Base-by-base conservation (phyloP, 2,888 invertebrate genomes). In the Stramonita haemastoma region DNA sequence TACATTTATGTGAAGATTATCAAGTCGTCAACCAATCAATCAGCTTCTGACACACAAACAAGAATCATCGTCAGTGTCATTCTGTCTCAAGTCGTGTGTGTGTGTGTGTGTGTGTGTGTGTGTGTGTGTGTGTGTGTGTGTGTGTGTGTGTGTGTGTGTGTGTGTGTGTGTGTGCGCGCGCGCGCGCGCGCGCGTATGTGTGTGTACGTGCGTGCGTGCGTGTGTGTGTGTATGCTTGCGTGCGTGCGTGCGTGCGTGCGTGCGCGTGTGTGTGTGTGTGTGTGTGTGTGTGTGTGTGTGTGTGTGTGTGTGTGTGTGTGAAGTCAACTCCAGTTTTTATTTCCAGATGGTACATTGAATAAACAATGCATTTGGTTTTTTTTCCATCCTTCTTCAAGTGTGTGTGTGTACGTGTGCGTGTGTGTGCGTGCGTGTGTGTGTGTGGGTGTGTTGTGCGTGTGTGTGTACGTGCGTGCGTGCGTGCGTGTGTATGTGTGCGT, bases 261-360 rank as follows among this genome's bases (percentile, higher is more conserved):
- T 79, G n/a, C n/a, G 79, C 19, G 79, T 79, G 22, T 79, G 79
- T n/a, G 79, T 79, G 79, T 79, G 79, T n/a, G 79, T 79, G 79
- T 79, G 79, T 79, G 79, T 79, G 79, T 79, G 79, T n/a, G 34
- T 79, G 79, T 15, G 79, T 17, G 79, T 22, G 79, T 8, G 17
- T 13, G 66, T 13, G 66, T 2, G 66, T 13, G 26, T 13, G 66
- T 66, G 66, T 66, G 66, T 66, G 66, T 66, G 26, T 66, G 1
- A 22, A 66, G 66, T 22, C 17, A 17, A 22, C 6, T 22, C 66
- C 2, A 26, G 13, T 66, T 2, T 66, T 66, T 26, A 66, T 26
- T 66, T n/a, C n/a, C n/a, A n/a, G 66, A 26, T 2, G 66, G 26
- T 66, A 66, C 13, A 46, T 46, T 46, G 46, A 46, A 46, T 5